Percentiles rank a stretch among this genome's conserved stretches.
Conservation (phyloP, 1,140 invertebrate genomes). For the Cecropterus lyciades region DNA sequence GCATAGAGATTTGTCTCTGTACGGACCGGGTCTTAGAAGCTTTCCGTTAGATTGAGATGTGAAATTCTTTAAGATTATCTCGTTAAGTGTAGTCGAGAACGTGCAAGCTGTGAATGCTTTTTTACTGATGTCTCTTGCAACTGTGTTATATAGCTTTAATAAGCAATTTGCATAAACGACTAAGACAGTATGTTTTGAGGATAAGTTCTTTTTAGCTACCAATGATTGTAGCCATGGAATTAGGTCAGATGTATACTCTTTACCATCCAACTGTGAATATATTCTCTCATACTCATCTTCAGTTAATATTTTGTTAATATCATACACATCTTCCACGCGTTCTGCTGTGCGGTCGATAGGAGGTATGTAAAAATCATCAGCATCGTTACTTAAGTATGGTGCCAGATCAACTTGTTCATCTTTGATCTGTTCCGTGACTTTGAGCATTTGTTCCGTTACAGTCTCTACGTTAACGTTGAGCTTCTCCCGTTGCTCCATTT, state of each 20-base stretch:
- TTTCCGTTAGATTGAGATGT: conserved; percentile 46
- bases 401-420: conserved; percentile 62
- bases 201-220: conserved; percentile 47
- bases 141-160: conserved; percentile 51
- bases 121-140: conserved; percentile 53
- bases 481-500: conserved; percentile 67
- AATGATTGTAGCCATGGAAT: conserved; percentile 51
- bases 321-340: conserved; percentile 55
- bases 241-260: conserved; percentile 54
- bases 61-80: conserved; percentile 60
- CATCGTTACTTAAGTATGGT: conserved; percentile 49
- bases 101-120: conserved; percentile 55
- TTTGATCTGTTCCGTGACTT: conserved; percentile 56
- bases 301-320: conserved; percentile 59
- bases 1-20: conserved; percentile 68
- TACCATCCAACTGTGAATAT: conserved; percentile 56
- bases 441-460: conserved; percentile 66
- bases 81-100: conserved; percentile 57
- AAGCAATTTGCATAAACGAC: conserved; percentile 61
- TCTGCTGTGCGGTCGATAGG: conserved; percentile 59
- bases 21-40: conserved; percentile 51
- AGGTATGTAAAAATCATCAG: conserved; percentile 72
- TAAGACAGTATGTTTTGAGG: conserved; percentile 52
- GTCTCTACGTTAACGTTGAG: conserved; percentile 64
- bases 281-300: conserved; percentile 63